phyloP scores from a whole-genome alignment of 1,140 invertebrate species.

The Bombus confusus region DNA sequence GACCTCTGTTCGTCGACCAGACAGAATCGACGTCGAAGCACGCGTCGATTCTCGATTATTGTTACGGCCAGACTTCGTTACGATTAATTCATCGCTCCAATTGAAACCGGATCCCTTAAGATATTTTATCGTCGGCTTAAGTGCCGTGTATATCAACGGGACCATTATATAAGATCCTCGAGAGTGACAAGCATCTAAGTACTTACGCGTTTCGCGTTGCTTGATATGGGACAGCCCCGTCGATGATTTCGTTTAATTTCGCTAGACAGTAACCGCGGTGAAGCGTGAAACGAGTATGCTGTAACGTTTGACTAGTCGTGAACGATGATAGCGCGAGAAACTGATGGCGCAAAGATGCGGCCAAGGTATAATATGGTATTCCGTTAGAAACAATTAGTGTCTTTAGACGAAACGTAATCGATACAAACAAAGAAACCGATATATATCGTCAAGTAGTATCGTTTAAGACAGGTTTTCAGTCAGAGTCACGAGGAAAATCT shows the following conservation, averaged over 20 bases:
- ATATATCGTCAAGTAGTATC: background rate
- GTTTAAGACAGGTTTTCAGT: too few species aligned
- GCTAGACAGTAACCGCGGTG: too few species aligned
- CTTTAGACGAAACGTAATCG: background rate
- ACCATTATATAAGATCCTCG: slow-evolving; percentile 38
- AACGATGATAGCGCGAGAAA: too few species aligned
- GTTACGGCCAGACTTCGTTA: slow-evolving; percentile 3
- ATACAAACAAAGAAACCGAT: background rate
- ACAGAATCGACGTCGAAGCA: background rate
- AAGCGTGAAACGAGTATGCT: too few species aligned
- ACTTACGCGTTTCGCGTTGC: background rate
- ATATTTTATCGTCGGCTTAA: slow-evolving; percentile 29
- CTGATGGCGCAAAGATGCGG: background rate
- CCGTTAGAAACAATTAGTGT: background rate
- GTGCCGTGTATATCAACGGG: background rate
- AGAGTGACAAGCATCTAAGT: background rate
- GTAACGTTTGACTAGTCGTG: background rate
- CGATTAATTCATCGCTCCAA: slow-evolving; percentile 39
- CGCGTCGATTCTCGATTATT: background rate
- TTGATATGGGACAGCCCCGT: background rate
- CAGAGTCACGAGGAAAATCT: too few species aligned
- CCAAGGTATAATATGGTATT: background rate
- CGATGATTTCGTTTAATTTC: background rate
- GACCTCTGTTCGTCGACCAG: background rate
- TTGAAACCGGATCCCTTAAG: slow-evolving; percentile 55